Percentiles rank a stretch among this genome's conserved stretches.
phyloP scores from a whole-genome alignment of 2,113 vertebrate species.

The Corynorhinus townsendii region DNA sequence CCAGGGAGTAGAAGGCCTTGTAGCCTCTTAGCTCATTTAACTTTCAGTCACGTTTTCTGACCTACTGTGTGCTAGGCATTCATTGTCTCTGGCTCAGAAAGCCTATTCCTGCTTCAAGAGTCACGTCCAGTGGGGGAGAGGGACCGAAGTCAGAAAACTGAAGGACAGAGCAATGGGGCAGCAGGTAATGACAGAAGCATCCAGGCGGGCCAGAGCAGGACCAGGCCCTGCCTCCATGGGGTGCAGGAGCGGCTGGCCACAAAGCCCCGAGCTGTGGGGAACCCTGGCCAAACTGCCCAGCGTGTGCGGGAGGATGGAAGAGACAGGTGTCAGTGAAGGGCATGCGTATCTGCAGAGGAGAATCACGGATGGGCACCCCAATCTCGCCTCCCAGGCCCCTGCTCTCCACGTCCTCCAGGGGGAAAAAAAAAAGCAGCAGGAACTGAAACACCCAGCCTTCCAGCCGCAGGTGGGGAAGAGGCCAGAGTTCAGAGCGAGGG shows the following conservation, averaged over 20 bases:
- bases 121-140: background rate
- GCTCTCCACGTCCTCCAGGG: background rate
- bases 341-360: too few species aligned
- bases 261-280: background rate
- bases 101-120: background rate
- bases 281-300: background rate
- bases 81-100: background rate
- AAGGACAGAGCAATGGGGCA: background rate
- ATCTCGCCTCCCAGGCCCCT: too few species aligned
- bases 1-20: background rate
- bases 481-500: background rate
- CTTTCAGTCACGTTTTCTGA: background rate
- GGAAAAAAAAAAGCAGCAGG: background rate
- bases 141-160: background rate
- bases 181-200: background rate
- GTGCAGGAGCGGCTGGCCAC: background rate
- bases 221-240: background rate
- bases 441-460: background rate
- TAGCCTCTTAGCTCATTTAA: background rate
- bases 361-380: background rate
- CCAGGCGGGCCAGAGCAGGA: background rate
- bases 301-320: background rate
- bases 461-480: background rate
- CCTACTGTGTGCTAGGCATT: background rate
- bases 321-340: background rate